Conservation (phyloP, 1,140 invertebrate genomes). For the Coenobita brevimanus region DNA sequence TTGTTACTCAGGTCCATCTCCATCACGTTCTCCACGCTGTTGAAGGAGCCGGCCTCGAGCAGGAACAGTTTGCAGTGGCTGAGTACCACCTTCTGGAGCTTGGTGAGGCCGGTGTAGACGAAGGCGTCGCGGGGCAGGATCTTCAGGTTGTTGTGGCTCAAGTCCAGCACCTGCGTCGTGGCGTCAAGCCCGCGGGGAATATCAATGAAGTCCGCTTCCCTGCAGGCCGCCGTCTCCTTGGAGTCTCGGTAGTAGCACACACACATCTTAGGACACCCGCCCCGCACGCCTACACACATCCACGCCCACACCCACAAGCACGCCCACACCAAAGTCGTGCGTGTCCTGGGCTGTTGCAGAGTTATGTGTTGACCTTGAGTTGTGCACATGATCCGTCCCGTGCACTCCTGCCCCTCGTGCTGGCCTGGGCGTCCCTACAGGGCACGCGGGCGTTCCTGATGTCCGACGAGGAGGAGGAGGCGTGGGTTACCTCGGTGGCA, state of each 20-base stretch:
- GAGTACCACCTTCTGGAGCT: conserved; percentile 89
- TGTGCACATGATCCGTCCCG: conserved; percentile 45
- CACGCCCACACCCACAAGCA: conserved; percentile 55
- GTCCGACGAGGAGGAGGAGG: too few relatives aligned
- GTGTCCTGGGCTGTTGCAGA: conserved; percentile 51
- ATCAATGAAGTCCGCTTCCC: conserved; percentile 77
- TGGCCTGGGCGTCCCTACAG: background rate
- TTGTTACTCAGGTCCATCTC: conserved; percentile 87
- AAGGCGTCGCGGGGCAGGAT: conserved; percentile 87
- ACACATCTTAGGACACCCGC: conserved; percentile 84
- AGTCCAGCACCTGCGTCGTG: conserved; percentile 84
- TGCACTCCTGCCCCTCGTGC: conserved; percentile 15
- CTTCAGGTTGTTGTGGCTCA: conserved; percentile 89
- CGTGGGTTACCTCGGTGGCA: too few relatives aligned
- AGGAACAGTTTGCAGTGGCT: conserved; percentile 80
- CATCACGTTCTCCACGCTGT: conserved; percentile 87
- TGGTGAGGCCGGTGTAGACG: conserved; percentile 83
- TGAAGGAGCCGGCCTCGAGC: conserved; percentile 87
- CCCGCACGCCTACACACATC: conserved; percentile 31
- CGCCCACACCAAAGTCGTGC: conserved; percentile 47
- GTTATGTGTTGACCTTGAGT: conserved; percentile 31
- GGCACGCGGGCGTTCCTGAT: too few relatives aligned
- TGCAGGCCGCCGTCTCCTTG: conserved; percentile 90
- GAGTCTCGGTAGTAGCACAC: conserved; percentile 93
- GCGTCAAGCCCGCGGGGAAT: conserved; percentile 60